A percentile compares a stretch with the other conserved stretches of the same genome.
Evolutionary conservation across 2,888 invertebrate species (phyloP).

Genomic region (Cactoblastis cactorum): DNA sequence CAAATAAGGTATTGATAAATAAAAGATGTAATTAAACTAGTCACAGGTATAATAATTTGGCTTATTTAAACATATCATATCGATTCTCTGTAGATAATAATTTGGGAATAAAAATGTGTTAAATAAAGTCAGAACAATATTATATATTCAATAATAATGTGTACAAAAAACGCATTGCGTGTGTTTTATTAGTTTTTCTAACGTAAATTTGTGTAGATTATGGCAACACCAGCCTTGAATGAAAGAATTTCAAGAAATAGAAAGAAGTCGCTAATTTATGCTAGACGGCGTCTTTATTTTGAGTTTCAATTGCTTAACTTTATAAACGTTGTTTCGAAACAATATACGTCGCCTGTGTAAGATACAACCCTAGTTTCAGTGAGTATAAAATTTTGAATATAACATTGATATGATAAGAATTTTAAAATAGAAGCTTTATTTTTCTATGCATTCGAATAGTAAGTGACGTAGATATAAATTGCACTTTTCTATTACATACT

Average conservation of each 20-base stretch:
- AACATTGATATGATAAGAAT: conserved; percentile 24
- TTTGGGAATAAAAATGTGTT: too few relatives aligned
- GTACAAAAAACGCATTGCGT: too few relatives aligned
- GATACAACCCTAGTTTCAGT: conserved; percentile 35
- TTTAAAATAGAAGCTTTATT: conserved; percentile 41
- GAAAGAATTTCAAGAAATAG: conserved; percentile 67
- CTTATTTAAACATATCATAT: too few relatives aligned
- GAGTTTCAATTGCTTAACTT: conserved; percentile 64
- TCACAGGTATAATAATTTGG: too few relatives aligned
- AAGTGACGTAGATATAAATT: conserved; percentile 60
- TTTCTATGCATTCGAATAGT: conserved; percentile 65
- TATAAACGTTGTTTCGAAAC: conserved; percentile 54
- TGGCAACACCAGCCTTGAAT: conserved; percentile 53
- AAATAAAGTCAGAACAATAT: too few relatives aligned
- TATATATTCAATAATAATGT: too few relatives aligned
- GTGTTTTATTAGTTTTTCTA: too few relatives aligned
- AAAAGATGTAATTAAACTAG: too few relatives aligned
- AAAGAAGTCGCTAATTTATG: conserved; percentile 71
- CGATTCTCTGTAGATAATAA: too few relatives aligned
- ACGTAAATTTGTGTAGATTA: background rate
- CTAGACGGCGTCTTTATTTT: conserved; percentile 75
- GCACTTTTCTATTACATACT: conserved; percentile 36
- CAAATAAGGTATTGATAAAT: too few relatives aligned
- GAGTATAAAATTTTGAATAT: conserved; percentile 34
- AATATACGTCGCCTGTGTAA: conserved; percentile 54